Evolutionary conservation across 2,113 vertebrate species (phyloP).

Genomic region (Emydura subglobosa): DNA sequence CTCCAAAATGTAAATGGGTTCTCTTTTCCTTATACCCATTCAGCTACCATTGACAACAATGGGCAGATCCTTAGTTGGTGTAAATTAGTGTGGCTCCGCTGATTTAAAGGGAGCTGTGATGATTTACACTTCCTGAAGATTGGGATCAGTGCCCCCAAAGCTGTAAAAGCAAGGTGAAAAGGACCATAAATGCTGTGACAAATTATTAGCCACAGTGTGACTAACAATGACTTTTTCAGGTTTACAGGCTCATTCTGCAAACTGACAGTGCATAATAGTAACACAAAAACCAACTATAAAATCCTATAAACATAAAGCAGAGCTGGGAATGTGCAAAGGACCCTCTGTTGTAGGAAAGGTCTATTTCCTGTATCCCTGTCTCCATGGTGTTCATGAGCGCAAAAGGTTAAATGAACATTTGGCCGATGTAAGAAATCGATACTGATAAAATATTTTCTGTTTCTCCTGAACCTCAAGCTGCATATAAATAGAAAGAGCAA

Average conservation of each 20-base stretch:
- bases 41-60: background rate
- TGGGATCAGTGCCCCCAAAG: background rate
- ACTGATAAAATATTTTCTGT: constrained; percentile 22
- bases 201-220: background rate
- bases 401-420: background rate
- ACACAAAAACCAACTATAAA: background rate
- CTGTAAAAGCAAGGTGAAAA: background rate
- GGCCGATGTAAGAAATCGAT: constrained; percentile 7
- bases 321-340: background rate
- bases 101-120: background rate
- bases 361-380: background rate
- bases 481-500: constrained; percentile 27
- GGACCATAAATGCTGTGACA: fast-evolving
- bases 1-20: fast-evolving
- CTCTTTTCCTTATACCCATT: background rate
- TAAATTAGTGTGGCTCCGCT: background rate
- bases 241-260: background rate
- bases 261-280: fast-evolving
- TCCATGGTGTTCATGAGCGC: background rate
- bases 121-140: background rate
- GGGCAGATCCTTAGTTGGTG: background rate
- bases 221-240: background rate
- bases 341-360: background rate
- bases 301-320: background rate
- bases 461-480: constrained; percentile 1